phyloP scores from a whole-genome alignment of 2,888 invertebrate genomes.

The Pocota personata region DNA sequence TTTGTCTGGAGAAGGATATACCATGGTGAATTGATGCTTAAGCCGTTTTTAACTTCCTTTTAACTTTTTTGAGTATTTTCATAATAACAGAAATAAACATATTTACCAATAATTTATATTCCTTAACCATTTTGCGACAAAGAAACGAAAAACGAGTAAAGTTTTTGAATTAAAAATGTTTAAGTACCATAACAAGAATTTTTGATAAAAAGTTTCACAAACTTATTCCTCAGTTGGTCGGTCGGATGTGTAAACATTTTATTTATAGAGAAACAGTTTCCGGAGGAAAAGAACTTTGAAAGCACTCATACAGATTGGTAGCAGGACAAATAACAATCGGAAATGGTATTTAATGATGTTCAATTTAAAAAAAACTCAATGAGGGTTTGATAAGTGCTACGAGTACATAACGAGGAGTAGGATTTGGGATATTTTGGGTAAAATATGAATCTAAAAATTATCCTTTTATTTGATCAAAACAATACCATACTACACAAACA shows the following conservation, averaged over 20 bases:
- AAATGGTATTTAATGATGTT: conserved; percentile 60
- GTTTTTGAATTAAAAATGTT: conserved; percentile 62
- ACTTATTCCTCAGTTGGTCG: conserved; percentile 22
- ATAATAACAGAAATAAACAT: conserved; percentile 41
- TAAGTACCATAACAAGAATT: conserved; percentile 47
- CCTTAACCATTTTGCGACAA: conserved; percentile 5
- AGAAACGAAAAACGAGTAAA: conserved; percentile 41
- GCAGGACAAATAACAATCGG: conserved; percentile 46
- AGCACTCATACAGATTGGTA: conserved; percentile 24
- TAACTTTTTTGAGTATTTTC: conserved; percentile 8
- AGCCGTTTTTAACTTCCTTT: conserved; percentile 55
- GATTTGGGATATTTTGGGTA: too few relatives aligned
- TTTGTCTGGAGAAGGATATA: conserved; percentile 2
- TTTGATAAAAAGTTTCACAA: conserved; percentile 37
- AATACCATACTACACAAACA: background rate
- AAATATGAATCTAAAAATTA: background rate
- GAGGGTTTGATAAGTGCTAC: background rate
- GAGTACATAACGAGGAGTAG: background rate
- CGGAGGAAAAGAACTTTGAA: conserved; percentile 6
- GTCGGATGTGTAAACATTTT: conserved; percentile 57
- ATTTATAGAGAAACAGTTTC: conserved; percentile 53
- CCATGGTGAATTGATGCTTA: conserved; percentile 44
- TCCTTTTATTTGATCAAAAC: background rate
- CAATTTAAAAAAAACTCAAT: conserved; percentile 21
- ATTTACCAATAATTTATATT: conserved; percentile 50